These are phyloP conservation scores for Stigmatopora nigra DNA, from an alignment of 2,113 vertebrate genomes.

Conservation along the genomic window DNA sequence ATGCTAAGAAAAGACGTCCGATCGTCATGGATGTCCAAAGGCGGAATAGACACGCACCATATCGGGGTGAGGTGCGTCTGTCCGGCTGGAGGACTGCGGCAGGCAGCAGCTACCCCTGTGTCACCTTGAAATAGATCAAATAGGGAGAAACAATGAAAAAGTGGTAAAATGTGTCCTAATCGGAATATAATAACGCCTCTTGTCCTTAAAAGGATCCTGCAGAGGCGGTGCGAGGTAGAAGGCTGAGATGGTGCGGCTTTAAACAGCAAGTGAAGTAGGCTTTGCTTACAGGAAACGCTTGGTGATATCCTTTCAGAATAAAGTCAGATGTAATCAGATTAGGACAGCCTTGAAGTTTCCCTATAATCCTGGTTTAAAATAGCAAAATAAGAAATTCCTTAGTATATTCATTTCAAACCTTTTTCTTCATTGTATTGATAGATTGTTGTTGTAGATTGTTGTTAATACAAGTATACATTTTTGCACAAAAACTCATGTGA, in stretches of 20 bases:
- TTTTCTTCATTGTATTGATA: too few relatives aligned
- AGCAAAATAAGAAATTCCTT: too few relatives aligned
- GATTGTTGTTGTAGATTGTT: too few relatives aligned
- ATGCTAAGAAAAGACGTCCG: not conserved
- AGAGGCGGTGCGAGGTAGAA: not conserved
- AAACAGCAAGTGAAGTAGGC: constrained; percentile 20
- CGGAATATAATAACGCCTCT: not conserved
- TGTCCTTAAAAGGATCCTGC: not conserved
- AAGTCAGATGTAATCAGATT: constrained; percentile 1
- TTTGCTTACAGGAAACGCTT: not conserved
- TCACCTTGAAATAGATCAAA: constrained; percentile 42
- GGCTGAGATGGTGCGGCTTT: constrained; percentile 33
- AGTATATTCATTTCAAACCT: too few relatives aligned
- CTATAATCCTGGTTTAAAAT: too few relatives aligned
- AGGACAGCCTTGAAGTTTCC: too few relatives aligned
- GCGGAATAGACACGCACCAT: constrained; percentile 15
- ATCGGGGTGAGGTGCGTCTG: constrained; percentile 16
- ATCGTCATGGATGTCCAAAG: not conserved
- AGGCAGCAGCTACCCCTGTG: constrained; percentile 51
- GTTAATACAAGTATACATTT: too few relatives aligned
- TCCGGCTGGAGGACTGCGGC: constrained; percentile 43
- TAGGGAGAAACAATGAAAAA: not conserved
- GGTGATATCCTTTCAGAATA: not conserved
- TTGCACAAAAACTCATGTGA: too few relatives aligned
- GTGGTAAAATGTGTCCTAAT: not conserved